Conservation (phyloP, 2,888 invertebrate genomes). For the Perizoma affinitatum region DNA sequence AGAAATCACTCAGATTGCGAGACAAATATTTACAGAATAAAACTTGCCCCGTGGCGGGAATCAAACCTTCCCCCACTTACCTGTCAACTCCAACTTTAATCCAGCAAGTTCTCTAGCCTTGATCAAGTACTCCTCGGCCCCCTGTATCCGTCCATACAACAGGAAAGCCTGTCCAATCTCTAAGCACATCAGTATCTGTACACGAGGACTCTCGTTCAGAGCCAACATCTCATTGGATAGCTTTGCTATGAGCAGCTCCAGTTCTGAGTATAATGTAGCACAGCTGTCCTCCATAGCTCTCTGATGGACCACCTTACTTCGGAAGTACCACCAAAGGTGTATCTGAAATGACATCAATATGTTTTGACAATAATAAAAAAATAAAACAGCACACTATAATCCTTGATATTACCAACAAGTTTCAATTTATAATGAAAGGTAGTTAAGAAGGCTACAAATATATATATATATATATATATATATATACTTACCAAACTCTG, state of each 20-base stretch:
- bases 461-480: too few species aligned
- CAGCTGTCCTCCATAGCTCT: constrained; percentile 90
- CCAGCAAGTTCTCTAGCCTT: constrained; percentile 86
- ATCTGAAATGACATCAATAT: constrained; percentile 50
- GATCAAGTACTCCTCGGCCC: constrained; percentile 87
- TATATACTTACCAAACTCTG: constrained; percentile 63
- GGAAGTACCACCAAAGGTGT: constrained; percentile 89
- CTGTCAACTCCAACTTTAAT: constrained; percentile 88
- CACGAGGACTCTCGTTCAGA: constrained; percentile 55
- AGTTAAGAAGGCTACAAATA: too few species aligned
- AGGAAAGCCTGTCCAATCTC: constrained; percentile 88
- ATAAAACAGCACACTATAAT: neutral
- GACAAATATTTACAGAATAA: too few species aligned
- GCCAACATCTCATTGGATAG: constrained; percentile 67
- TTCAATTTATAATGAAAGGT: too few species aligned
- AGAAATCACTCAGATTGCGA: too few species aligned
- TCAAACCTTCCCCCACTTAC: too few species aligned
- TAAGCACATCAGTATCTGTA: constrained; percentile 73
- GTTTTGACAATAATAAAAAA: constrained; percentile 1
- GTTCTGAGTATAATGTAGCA: constrained; percentile 85
- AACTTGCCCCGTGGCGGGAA: too few species aligned
- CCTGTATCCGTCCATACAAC: constrained; percentile 88
- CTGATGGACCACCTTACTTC: constrained; percentile 90
- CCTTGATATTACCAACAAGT: too few species aligned
- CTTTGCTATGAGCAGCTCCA: constrained; percentile 79